Percentiles rank a stretch among this genome's conserved stretches.
phyloP scores from a whole-genome alignment of 2,113 vertebrate genomes.

The Oreochromis tanganicae region DNA sequence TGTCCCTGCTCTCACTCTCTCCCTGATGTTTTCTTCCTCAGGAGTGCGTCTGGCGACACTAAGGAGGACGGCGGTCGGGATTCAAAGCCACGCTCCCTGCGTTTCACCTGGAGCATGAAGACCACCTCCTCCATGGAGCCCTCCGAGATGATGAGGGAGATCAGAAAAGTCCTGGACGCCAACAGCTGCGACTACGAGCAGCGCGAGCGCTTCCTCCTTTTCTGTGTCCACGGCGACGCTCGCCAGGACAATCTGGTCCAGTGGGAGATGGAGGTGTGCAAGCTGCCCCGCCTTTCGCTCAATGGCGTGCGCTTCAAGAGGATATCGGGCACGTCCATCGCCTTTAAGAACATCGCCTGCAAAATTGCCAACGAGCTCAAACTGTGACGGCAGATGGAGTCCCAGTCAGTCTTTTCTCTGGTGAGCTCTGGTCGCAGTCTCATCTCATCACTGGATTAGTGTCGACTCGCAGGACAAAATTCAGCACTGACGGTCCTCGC shows the following conservation, averaged over 20 bases:
- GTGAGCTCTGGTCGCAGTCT: constrained; percentile 37
- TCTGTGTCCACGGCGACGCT: constrained; percentile 94
- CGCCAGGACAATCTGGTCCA: constrained; percentile 93
- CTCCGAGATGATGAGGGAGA: constrained; percentile 96
- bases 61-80: constrained; percentile 88
- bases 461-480: constrained; percentile 43
- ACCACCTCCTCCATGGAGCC: constrained; percentile 98
- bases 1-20: neutral
- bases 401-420: constrained; percentile 3
- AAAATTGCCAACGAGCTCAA: constrained; percentile 98
- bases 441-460: constrained; percentile 62
- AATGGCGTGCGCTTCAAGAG: constrained; percentile 97
- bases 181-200: constrained; percentile 98
- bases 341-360: constrained; percentile 98
- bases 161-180: constrained; percentile 92
- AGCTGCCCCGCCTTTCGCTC: constrained; percentile 89
- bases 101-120: constrained; percentile 99
- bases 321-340: constrained; percentile 95
- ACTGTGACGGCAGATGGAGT: constrained; percentile 77
- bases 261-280: constrained; percentile 98
- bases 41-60: constrained; percentile 83
- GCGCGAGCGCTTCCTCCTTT: constrained; percentile 96
- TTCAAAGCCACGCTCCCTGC: constrained; percentile 90
- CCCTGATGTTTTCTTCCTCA: constrained; percentile 46
- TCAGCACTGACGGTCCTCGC: constrained; percentile 56